Evolutionary conservation across 2,113 vertebrate genomes (phyloP), one percentile per base, ranked within the genome.

Genomic region (Marmota monax): DNA sequence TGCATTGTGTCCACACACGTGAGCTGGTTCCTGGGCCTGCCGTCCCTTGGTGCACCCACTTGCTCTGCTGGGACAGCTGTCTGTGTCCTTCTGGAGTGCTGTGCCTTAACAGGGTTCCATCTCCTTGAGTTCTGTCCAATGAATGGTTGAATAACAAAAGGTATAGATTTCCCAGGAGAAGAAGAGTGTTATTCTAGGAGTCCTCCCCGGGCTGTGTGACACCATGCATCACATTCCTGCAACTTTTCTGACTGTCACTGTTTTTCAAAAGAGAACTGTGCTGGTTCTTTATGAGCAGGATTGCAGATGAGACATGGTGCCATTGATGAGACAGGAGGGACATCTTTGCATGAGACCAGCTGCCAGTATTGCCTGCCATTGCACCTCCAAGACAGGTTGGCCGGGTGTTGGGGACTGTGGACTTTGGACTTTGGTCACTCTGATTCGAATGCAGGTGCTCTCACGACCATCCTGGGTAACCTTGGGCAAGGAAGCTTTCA

Each of bases 331-430:
- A 22, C 9, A 70, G 61, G 74, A 7, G 22, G 32, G 37, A 4
- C 18, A 2, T 1, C 4, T 78, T 37, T 22, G 39, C 39, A 1
- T 0, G 27, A 79, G 29, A 0, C 2, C 6, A 0, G 61, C 13
- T 32, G 2, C 39, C 74, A 32, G 0, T 1, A 0, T 0, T 25
- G 48, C 56, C 72, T 72, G 61, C 56, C 37, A 2, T 0, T 20
- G 27, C 53, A 17, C 29, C 25, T 4, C 3, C 23, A 63, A 70
- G 22, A 18, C 2, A 3, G 17, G 12, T 13, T n/a, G 74, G 84
- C 14, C 14, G 7, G 4, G 1, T 0, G 14, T 11, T 9, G 23
- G 58, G 37, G 12, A 9, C 7, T 1, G 0, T 42, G n/a, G 1
- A 3, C 20, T 18, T 39, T 37, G 45, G 37, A 17, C 13, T 51